These are phyloP conservation scores for Danaus plexippus DNA, from an alignment of 1,140 invertebrate species.

Conservation along the genomic window DNA sequence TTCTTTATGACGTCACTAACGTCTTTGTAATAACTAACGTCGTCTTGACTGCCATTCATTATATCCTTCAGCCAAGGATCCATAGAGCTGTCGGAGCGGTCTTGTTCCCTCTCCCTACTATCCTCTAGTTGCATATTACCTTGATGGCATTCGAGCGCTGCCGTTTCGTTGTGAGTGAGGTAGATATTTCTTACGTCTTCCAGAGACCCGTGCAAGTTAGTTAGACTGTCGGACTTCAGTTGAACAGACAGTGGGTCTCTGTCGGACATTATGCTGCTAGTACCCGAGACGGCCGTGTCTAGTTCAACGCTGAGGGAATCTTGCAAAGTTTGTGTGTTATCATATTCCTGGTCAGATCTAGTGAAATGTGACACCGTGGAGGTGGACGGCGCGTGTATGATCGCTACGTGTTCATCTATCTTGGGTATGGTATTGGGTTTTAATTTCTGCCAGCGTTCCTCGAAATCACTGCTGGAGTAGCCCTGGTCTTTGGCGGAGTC, in stretches of 20 bases:
- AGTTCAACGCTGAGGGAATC: constrained; percentile 51
- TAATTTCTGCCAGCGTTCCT: constrained; percentile 77
- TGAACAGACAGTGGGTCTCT: constrained; percentile 59
- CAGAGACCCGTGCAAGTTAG: constrained; percentile 74
- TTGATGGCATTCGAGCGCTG: constrained; percentile 54
- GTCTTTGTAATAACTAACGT: constrained; percentile 73
- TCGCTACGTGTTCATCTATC: constrained; percentile 67
- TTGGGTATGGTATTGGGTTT: constrained; percentile 76
- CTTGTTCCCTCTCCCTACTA: constrained; percentile 42
- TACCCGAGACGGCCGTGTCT: constrained; percentile 57
- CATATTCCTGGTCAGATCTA: constrained; percentile 43
- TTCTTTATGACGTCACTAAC: constrained; percentile 78
- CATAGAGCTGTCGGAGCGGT: constrained; percentile 56
- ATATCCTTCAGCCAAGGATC: constrained; percentile 75
- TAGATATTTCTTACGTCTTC: constrained; percentile 71
- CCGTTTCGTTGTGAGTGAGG: constrained; percentile 54
- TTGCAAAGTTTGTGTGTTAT: constrained; percentile 38
- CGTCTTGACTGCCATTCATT: constrained; percentile 68
- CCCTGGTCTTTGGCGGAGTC: constrained; percentile 31
- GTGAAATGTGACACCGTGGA: constrained; percentile 47
- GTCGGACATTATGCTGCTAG: constrained; percentile 63
- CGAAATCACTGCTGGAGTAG: constrained; percentile 74
- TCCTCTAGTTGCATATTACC: constrained; percentile 50
- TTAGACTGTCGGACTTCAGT: constrained; percentile 69
- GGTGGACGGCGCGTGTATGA: constrained; percentile 53